These are phyloP conservation scores for Amphilophus citrinellus DNA, from an alignment of 2,113 vertebrate genomes.

Conservation along the genomic window DNA sequence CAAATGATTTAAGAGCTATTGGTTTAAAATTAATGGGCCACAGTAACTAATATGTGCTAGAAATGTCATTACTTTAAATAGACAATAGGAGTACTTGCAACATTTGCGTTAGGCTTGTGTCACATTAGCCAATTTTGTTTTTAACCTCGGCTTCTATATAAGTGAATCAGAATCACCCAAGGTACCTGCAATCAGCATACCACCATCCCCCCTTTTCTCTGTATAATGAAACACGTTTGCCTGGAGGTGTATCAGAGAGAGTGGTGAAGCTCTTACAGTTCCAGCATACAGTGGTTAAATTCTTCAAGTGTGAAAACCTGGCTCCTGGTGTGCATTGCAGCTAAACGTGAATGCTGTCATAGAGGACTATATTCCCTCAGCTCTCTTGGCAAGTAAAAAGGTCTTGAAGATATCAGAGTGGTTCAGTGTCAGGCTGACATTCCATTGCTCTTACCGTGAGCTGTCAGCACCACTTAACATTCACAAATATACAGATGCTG, in stretches of 20 bases:
- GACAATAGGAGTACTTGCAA: too few species aligned
- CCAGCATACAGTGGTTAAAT: not conserved
- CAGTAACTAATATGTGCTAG: too few species aligned
- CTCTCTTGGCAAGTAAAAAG: conserved; percentile 11
- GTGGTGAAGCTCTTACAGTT: not conserved
- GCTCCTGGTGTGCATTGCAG: not conserved
- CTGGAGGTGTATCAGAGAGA: conserved; percentile 1
- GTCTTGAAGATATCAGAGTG: conserved; percentile 1
- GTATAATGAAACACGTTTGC: conserved; percentile 1
- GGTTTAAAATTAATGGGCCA: not conserved
- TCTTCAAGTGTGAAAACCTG: conserved; percentile 1
- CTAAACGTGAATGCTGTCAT: not conserved
- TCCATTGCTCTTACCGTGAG: not conserved
- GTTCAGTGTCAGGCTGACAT: conserved; percentile 11
- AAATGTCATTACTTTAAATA: too few species aligned
- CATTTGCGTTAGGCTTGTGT: too few species aligned
- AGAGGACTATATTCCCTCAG: not conserved
- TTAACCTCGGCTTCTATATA: not conserved
- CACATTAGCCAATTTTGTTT: not conserved
- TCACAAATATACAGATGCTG: conserved; percentile 6
- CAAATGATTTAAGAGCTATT: not conserved
- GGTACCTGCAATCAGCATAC: not conserved
- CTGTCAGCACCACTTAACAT: conserved; percentile 9
- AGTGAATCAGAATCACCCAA: not conserved
- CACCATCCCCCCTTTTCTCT: not conserved